Percentiles rank a stretch among this genome's conserved stretches.
phyloP scores from a whole-genome alignment of 2,797 vertebrate genomes.

The Scolopax rusticola region DNA sequence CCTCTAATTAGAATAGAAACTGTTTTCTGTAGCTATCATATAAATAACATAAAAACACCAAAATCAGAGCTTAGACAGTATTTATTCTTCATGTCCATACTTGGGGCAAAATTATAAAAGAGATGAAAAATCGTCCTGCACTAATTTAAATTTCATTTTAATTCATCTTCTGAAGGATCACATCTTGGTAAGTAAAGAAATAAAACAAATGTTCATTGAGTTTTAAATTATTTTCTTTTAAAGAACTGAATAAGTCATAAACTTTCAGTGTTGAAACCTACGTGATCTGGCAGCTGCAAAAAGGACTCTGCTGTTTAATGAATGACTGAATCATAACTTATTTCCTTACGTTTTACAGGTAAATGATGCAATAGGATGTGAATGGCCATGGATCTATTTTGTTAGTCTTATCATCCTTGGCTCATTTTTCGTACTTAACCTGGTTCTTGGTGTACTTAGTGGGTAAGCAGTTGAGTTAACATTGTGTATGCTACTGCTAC shows the following conservation, averaged over 20 bases:
- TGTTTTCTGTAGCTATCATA: background rate
- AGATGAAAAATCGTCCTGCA: background rate
- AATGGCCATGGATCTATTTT: constrained; percentile 98
- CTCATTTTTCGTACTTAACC: constrained; percentile 99
- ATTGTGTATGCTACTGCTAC: constrained; percentile 73
- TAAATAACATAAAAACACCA: background rate
- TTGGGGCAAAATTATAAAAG: background rate
- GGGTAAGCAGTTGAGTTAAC: constrained; percentile 91
- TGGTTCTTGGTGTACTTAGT: constrained; percentile 99
- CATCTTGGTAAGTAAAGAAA: constrained; percentile 34
- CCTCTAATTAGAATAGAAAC: background rate
- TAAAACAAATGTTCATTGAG: background rate
- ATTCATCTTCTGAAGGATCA: background rate
- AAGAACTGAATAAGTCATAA: background rate
- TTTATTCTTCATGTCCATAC: background rate
- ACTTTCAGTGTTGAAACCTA: constrained; percentile 31
- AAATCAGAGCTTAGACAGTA: background rate
- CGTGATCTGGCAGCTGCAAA: constrained; percentile 78
- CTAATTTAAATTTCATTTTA: background rate
- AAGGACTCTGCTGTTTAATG: constrained; percentile 81
- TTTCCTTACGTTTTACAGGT: constrained; percentile 90
- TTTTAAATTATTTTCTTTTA: background rate
- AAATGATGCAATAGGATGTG: constrained; percentile 96
- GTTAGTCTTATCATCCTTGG: constrained; percentile 99
- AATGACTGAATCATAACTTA: constrained; percentile 79